Base-by-base conservation (phyloP, 1,140 invertebrate species). In the Pygmarrhopalites habei region DNA sequence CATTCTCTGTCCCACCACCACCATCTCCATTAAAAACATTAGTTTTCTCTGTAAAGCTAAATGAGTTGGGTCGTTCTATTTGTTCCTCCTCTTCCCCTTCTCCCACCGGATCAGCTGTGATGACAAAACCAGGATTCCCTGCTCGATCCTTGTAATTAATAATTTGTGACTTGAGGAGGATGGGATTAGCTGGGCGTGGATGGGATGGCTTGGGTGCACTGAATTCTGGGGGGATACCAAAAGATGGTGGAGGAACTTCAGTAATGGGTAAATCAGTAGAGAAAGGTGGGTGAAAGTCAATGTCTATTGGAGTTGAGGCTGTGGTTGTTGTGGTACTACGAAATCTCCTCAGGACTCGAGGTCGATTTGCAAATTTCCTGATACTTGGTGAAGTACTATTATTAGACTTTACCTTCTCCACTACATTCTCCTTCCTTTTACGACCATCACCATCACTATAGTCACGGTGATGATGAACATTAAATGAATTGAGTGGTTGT, bases 1-100 rank as follows among this genome's bases (percentile, higher is more conserved):
- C n/a, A n/a, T n/a, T n/a, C n/a, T n/a, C n/a, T n/a, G n/a, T n/a
- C n/a, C n/a, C n/a, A n/a, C n/a, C n/a, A n/a, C n/a, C n/a, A n/a
- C n/a, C n/a, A n/a, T n/a, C n/a, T n/a, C n/a, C n/a, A n/a, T n/a
- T n/a, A n/a, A n/a, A n/a, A n/a, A n/a, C n/a, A n/a, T n/a, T n/a
- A n/a, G n/a, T n/a, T n/a, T n/a, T n/a, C n/a, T n/a, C n/a, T n/a
- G n/a, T n/a, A n/a, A n/a, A n/a, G n/a, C n/a, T n/a, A n/a, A n/a
- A n/a, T n/a, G n/a, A n/a, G 19, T 17, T 46, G 4, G 67, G 67
- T 56, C 51, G 57, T 32, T 68, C 67, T 10, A 68, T 56, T 41
- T 68, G 67, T 2, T 53, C 62, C 21, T 62, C 65, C 19, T 12
- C 30, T 4, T 46, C 19, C 17, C 17, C 35, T 7, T 39, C 7